Percentiles rank a stretch among this genome's conserved stretches.
Evolutionary conservation across 2,113 vertebrate genomes (phyloP).

Genomic region (Physeter macrocephalus): DNA sequence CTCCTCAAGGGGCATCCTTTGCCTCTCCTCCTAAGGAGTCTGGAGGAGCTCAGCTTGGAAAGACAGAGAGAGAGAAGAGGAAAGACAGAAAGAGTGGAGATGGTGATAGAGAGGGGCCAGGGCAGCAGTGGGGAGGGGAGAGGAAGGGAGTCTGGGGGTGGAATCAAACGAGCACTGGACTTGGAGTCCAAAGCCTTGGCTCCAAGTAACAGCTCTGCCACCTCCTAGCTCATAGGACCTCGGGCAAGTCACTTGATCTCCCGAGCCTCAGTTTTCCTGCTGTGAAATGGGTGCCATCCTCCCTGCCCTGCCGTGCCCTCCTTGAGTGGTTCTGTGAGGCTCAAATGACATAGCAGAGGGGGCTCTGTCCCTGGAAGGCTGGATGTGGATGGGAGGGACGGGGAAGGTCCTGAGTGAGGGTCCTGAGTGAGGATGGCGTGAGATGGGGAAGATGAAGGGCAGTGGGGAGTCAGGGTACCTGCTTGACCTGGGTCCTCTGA

Average conservation of each 20-base stretch:
- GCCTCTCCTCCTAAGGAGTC: background rate
- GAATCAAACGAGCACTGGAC: constrained; percentile 23
- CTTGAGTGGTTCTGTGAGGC: background rate
- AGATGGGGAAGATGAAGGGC: constrained; percentile 7
- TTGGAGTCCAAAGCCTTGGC: constrained; percentile 28
- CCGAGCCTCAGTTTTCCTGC: background rate
- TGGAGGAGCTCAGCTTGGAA: constrained; percentile 11
- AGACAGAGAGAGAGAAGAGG: constrained; percentile 63
- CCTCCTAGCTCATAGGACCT: background rate
- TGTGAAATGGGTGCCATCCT: background rate
- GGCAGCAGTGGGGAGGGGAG: constrained; percentile 21
- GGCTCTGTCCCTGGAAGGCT: background rate
- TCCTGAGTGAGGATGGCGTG: background rate
- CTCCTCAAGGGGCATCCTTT: background rate
- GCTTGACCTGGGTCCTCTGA: constrained; percentile 70
- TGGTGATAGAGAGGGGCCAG: constrained; percentile 38
- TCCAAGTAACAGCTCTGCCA: background rate
- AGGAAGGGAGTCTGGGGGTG: background rate
- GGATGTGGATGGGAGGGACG: constrained; percentile 53
- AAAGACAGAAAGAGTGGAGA: constrained; percentile 45
- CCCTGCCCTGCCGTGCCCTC: background rate
- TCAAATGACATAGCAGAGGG: background rate
- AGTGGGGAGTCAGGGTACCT: constrained; percentile 65
- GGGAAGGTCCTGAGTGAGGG: background rate
- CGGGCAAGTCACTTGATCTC: background rate